These are phyloP conservation scores for Cryptocephalus moraei DNA, from an alignment of 2,888 invertebrate genomes.

Conservation along the genomic window DNA sequence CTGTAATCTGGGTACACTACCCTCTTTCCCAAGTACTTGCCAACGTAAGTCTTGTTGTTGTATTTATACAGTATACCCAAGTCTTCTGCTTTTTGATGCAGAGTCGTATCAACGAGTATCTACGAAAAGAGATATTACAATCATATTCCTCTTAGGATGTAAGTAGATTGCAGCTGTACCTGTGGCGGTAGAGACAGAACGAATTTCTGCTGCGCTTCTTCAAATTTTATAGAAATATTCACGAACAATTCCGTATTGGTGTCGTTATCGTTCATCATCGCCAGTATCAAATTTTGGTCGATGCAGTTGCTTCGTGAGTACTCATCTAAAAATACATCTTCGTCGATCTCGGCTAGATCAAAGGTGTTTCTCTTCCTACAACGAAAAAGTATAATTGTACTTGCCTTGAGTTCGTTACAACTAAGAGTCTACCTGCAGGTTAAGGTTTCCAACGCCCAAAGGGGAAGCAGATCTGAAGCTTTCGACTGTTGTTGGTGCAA, in stretches of 20 bases:
- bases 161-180: conserved; percentile 13
- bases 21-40: conserved; percentile 21
- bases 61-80: conserved; percentile 24
- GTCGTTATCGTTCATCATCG: conserved; percentile 17
- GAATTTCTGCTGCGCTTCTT: conserved; percentile 16
- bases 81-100: conserved; percentile 21
- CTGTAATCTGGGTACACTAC: conserved; percentile 34
- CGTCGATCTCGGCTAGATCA: conserved; percentile 17
- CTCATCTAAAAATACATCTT: conserved; percentile 19
- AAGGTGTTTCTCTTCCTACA: conserved; percentile 22
- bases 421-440: conserved; percentile 31
- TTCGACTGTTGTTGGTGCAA: conserved; percentile 33
- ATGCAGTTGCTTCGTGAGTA: conserved; percentile 37
- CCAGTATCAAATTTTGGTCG: conserved; percentile 33
- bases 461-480: conserved; percentile 24
- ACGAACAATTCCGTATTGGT: conserved; percentile 7
- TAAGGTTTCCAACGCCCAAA: conserved; percentile 40
- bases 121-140: neutral
- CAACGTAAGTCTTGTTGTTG: conserved; percentile 18
- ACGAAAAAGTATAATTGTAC: neutral
- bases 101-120: conserved; percentile 6
- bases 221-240: neutral
- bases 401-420: neutral
- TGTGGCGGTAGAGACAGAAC: conserved; percentile 32
- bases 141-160: neutral